Evolutionary conservation across 2,797 vertebrate genomes (phyloP).

Genomic region (Alfaro cultratus): DNA sequence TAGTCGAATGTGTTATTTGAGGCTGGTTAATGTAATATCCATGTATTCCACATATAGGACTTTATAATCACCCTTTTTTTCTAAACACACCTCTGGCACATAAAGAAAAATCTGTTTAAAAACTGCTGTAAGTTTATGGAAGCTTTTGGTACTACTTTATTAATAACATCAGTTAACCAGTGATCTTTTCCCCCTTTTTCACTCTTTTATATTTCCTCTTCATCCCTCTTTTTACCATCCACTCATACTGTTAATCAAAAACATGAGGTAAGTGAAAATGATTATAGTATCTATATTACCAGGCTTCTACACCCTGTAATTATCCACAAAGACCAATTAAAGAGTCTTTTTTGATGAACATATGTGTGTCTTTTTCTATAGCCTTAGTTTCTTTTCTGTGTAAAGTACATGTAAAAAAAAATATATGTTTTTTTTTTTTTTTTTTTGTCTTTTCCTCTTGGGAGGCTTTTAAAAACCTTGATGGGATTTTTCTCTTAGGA

Average conservation of each 20-base stretch:
- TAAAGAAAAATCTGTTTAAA: conserved; percentile 28
- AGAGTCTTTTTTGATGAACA: conserved; percentile 76
- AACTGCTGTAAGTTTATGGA: conserved; percentile 49
- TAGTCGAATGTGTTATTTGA: conserved; percentile 70
- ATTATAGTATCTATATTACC: conserved; percentile 83
- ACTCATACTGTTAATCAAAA: conserved; percentile 66
- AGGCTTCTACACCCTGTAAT: conserved; percentile 81
- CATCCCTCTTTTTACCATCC: conserved; percentile 40
- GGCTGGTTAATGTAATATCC: conserved; percentile 66
- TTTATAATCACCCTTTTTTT: conserved; percentile 75
- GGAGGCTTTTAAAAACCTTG: not conserved
- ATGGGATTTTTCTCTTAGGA: not conserved
- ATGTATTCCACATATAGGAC: conserved; percentile 75
- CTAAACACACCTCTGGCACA: conserved; percentile 64
- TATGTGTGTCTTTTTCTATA: conserved; percentile 57
- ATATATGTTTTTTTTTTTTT: not conserved
- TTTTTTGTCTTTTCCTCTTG: not conserved
- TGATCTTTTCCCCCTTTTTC: conserved; percentile 63
- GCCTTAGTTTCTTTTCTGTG: not conserved
- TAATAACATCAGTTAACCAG: conserved; percentile 56
- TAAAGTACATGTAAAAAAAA: not conserved
- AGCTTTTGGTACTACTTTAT: conserved; percentile 66
- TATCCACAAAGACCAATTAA: conserved; percentile 82
- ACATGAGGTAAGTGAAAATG: conserved; percentile 80
- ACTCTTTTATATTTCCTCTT: conserved; percentile 68